Evolutionary conservation across 1,140 invertebrate species (phyloP).

Genomic region (Drosophila asahinai): DNA sequence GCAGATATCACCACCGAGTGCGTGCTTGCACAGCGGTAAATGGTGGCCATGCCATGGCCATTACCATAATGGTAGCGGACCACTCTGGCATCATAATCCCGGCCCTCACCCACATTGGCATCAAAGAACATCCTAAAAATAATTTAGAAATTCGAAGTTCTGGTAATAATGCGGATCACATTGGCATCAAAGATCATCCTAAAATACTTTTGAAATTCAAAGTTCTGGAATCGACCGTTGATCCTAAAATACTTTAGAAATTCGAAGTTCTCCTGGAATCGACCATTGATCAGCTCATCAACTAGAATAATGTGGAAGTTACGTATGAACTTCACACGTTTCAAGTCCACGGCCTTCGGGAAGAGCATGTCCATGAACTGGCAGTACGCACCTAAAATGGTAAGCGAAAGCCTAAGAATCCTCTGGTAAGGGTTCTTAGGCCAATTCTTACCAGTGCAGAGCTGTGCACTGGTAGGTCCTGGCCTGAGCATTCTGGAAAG

Average conservation of each 20-base stretch:
- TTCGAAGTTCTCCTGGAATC: conserved; percentile 99
- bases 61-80: too few relatives aligned
- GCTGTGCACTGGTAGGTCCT: too few relatives aligned
- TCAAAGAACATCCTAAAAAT: conserved; percentile 88
- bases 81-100: neutral
- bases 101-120: neutral
- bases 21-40: too few relatives aligned
- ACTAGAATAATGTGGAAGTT: conserved; percentile 99
- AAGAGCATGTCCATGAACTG: conserved; percentile 99
- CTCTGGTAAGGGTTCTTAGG: too few relatives aligned
- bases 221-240: too few relatives aligned
- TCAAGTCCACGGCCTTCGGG: conserved; percentile 95
- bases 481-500: too few relatives aligned
- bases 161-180: neutral
- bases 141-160: too few relatives aligned
- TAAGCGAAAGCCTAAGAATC: too few relatives aligned
- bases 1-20: too few relatives aligned
- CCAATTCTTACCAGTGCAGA: too few relatives aligned
- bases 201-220: too few relatives aligned
- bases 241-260: conserved; percentile 99
- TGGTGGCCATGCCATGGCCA: too few relatives aligned
- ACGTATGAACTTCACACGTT: conserved; percentile 99
- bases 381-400: conserved; percentile 75
- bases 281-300: conserved; percentile 98
- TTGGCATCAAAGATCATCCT: conserved; percentile 82